Conservation (phyloP, 2,888 invertebrate species). For the Acanthosepion esculentum region DNA sequence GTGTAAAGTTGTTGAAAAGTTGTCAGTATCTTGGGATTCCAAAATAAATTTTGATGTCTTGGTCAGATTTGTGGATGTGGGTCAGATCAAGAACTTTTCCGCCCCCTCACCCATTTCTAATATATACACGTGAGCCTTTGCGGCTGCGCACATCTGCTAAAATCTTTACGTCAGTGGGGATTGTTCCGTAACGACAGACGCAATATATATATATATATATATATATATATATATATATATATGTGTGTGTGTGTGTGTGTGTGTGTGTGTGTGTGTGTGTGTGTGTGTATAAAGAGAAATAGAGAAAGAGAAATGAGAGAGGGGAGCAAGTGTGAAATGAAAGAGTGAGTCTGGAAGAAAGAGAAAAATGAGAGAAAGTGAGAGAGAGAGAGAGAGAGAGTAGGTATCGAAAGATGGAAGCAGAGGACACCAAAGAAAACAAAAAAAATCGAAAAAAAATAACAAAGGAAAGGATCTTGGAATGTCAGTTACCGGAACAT, state of each 20-base stretch:
- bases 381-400: neutral
- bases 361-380: neutral
- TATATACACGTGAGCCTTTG: neutral
- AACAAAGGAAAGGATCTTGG: neutral
- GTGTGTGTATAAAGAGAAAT: neutral
- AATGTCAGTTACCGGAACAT: neutral
- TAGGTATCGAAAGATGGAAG: too few species aligned
- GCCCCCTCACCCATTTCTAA: too few species aligned
- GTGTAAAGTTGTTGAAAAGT: too few species aligned
- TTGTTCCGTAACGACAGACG: constrained; percentile 14
- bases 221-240: too few species aligned
- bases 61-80: too few species aligned
- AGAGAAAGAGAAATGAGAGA: neutral
- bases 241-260: too few species aligned
- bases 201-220: neutral
- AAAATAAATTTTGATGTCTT: too few species aligned
- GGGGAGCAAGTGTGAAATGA: neutral
- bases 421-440: too few species aligned
- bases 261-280: neutral
- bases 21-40: too few species aligned
- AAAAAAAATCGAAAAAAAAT: neutral
- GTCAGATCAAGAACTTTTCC: too few species aligned
- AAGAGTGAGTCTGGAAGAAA: neutral
- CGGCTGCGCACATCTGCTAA: neutral
- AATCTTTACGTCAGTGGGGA: neutral